Evolutionary conservation across 2,797 vertebrate genomes (phyloP), one percentile per base, ranked within the genome.

Genomic region (Phataginus tricuspis): DNA sequence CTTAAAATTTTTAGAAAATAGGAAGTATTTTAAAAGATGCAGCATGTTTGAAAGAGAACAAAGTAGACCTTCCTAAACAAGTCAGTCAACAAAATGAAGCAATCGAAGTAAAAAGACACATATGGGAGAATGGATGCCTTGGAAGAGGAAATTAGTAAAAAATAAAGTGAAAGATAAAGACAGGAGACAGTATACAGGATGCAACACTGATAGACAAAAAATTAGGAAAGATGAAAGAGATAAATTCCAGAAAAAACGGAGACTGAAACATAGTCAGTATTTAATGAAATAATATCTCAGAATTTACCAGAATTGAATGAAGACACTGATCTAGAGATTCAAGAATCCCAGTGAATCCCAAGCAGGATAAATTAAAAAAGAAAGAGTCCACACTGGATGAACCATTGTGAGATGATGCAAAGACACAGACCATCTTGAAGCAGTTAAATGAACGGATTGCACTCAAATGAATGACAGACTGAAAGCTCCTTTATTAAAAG

Each of bases 31-130:
- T 39, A 15, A 77, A 75, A 37, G 7, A 90, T 39, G 2, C 31
- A 45, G 12, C 15, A 25, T 68, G 45, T 82, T 69, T 77, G 37
- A 92, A 94, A 94, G 23, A 94, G 14, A 96, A 13, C 23, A 78
- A 74, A 53, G 55, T 2, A n/a, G 34, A 49, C 19, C 16, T 75
- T 55, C 27, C 34, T 63, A 83, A 92, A 64, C 23, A 69, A 64
- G 5, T 39, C 53, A 64, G 75, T 34, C 18, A 53, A 23, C 45
- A 74, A 63, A 95, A 49, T 59, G 34, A 84, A 88, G 37, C 7
- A 57, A 7, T 29, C 72, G 27, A 39, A 77, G 42, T 45, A 19
- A 23, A 78, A 1, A 86, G 7, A 79, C 39, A 23, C 13, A 34
- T 37, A 49, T 4, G 9, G 7, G 23, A 74, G 27, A 37, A 49